Base-by-base conservation (phyloP, 2,113 vertebrate species). In the Colius striatus region DNA sequence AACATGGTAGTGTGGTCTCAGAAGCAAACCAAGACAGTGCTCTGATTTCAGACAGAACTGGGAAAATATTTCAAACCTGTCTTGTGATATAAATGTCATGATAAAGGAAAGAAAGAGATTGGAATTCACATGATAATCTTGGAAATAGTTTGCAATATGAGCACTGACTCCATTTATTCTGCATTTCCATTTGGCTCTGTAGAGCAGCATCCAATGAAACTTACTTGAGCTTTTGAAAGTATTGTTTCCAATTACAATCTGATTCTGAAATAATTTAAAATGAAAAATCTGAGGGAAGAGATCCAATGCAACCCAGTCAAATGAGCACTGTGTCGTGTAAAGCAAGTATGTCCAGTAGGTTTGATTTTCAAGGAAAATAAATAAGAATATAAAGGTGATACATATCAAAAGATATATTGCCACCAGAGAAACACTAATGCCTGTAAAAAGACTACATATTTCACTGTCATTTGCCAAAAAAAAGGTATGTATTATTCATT, bases 331-430 rank as follows among this genome's bases (percentile, higher is more conserved):
- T 76, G 9, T 34, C 61, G 36, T 13, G 57, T 76, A 92, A 88
- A 93, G 26, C 8, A 61, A 79, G 21, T 14, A 47, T 63, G 32
- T 77, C 12, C 19, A 4, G 11, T 36, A 41, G 17, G 11, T 74
- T 6, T 84, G 16, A 90, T 83, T 97, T 93, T 9, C 36, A 48
- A 43, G 4, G 47, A 94, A 95, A 97, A 95, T 45, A 76, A 95
- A 80, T 25, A 82, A 62, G 8, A 89, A 81, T 68, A 68, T 61
- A 90, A 90, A 72, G 11, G 6, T 25, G 9, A 21, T 30, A 15
- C 62, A 21, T 61, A 77, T 91, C 54, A 92, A 85, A 94, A 93
- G 18, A 95, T 34, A n/a, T 22, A 95, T 66, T 78, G 62, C 9
- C 34, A 66, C 9, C 43, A 90, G 79, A 94, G 11, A 92, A 91